These are phyloP conservation scores for Hyperoplus lanceolatus DNA, from an alignment of 2,797 vertebrate species.

Conservation along the genomic window DNA sequence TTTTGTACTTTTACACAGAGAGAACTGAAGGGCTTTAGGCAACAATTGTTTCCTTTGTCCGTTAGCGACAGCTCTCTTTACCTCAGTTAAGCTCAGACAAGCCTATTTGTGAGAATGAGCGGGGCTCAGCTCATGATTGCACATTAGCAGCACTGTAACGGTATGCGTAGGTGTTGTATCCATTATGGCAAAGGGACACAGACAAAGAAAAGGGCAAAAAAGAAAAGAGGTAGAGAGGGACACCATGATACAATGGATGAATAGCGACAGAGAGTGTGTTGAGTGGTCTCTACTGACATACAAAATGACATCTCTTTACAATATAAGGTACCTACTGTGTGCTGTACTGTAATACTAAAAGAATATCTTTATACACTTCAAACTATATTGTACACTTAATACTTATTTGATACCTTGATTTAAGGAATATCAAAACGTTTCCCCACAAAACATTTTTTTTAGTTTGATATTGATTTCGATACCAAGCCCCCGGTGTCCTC, in stretches of 20 bases:
- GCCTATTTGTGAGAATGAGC: constrained; percentile 35
- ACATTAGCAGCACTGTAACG: constrained; percentile 2
- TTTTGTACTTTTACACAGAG: neutral
- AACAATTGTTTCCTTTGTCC: constrained; percentile 57
- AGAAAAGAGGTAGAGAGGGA: neutral
- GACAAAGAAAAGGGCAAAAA: neutral
- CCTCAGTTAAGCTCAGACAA: constrained; percentile 31
- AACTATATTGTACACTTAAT: too few species aligned
- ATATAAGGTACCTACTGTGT: neutral
- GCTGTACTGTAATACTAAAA: neutral
- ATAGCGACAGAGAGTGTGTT: neutral
- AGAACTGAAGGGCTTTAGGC: constrained; percentile 26
- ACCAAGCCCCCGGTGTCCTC: neutral
- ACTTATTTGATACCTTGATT: too few species aligned
- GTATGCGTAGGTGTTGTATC: constrained; percentile 22
- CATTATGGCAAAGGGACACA: neutral
- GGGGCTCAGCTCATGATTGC: constrained; percentile 12
- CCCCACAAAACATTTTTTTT: neutral
- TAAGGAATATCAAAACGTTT: too few species aligned
- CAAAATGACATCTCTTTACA: neutral
- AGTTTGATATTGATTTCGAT: neutral
- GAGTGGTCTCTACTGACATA: constrained; percentile 5
- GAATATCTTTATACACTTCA: neutral
- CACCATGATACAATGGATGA: neutral
- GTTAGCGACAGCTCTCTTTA: constrained; percentile 36